Conservation (phyloP, 2,888 invertebrate species). For the Chalcis sispes region DNA sequence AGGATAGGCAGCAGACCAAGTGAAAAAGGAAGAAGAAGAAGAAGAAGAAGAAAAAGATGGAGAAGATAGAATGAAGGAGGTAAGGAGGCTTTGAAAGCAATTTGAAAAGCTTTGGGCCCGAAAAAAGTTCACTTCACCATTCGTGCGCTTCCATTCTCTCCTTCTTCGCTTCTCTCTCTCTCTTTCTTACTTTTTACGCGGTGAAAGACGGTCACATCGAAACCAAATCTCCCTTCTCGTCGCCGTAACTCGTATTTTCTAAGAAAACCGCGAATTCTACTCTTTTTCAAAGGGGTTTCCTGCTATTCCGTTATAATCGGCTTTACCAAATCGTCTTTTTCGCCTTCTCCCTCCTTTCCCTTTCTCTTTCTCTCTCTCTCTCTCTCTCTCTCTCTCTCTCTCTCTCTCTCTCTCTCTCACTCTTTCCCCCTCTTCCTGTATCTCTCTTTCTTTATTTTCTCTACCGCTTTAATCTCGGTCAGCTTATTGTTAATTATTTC, state of each 20-base stretch:
- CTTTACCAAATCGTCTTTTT: constrained; percentile 19
- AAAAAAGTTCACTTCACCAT: constrained; percentile 36
- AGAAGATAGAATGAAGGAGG: background rate
- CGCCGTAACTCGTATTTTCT: constrained; percentile 20
- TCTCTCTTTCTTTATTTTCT: no score
- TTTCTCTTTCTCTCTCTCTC: no score
- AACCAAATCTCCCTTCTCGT: constrained; percentile 12
- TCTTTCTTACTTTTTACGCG: background rate
- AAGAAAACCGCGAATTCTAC: constrained; percentile 22
- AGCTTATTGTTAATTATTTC: no score
- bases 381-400: no score
- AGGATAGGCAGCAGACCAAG: background rate
- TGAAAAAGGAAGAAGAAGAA: background rate
- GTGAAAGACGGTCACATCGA: constrained; percentile 1
- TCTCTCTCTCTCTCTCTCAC: no score
- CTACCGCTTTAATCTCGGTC: no score
- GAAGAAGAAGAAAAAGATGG: background rate
- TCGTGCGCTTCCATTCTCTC: background rate
- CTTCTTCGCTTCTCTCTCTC: background rate
- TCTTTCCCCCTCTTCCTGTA: no score
- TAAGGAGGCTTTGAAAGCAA: constrained; percentile 36
- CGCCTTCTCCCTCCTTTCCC: background rate
- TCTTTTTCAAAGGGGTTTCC: constrained; percentile 18
- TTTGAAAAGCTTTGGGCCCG: constrained; percentile 43
- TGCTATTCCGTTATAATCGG: constrained; percentile 27